Percentiles rank a stretch among this genome's conserved stretches.
Conservation (phyloP, 1,140 invertebrate genomes). For the Caenorhabditis remanei region DNA sequence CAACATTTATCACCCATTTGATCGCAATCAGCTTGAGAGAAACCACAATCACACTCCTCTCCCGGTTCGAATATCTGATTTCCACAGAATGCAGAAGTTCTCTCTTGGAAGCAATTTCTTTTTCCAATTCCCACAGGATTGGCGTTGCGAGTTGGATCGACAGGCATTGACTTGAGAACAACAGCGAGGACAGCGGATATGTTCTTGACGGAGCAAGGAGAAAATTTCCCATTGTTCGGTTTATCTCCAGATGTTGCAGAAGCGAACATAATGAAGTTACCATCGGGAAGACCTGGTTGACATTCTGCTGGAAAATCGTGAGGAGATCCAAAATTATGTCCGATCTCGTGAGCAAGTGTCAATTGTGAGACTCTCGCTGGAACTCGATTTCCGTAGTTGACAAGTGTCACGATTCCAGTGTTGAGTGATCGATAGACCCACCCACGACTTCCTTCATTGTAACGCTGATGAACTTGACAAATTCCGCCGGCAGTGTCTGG, state of each 20-base stretch:
- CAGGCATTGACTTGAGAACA: conserved; percentile 68
- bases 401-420: conserved; percentile 98
- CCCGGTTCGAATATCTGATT: conserved; percentile 96
- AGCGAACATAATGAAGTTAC: conserved; percentile 98
- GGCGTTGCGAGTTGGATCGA: conserved; percentile 78
- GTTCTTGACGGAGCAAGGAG: conserved; percentile 91
- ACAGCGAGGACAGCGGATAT: conserved; percentile 92
- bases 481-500: conserved; percentile 95
- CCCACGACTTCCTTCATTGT: conserved; percentile 92
- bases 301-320: conserved; percentile 94
- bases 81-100: conserved; percentile 94
- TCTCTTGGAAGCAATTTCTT: conserved; percentile 92
- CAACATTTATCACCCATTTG: conserved; percentile 84
- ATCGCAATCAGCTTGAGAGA: conserved; percentile 86
- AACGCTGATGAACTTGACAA: conserved; percentile 97
- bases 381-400: conserved; percentile 97
- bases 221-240: conserved; percentile 94
- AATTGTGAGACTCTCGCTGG: conserved; percentile 96
- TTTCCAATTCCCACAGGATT: conserved; percentile 86
- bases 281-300: conserved; percentile 89
- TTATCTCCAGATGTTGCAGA: conserved; percentile 93
- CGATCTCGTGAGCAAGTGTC: conserved; percentile 98
- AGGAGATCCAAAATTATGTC: conserved; percentile 98
- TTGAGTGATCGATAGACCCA: conserved; percentile 95
- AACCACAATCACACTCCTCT: conserved; percentile 99